phyloP scores from a whole-genome alignment of 2,888 invertebrate species.

The Drosophila phalerata region DNA sequence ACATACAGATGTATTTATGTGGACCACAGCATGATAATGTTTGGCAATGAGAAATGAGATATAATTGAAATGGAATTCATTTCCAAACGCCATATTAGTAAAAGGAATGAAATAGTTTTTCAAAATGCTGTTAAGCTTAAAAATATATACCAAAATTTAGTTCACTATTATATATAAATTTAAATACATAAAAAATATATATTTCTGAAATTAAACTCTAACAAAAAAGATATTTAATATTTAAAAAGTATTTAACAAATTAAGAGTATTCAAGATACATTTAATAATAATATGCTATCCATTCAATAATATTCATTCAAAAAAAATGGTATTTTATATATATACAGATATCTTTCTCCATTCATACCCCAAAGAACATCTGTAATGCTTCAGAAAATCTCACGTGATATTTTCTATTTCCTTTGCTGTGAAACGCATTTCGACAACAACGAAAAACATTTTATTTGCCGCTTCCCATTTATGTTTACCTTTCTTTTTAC shows the following conservation, averaged over 20 bases:
- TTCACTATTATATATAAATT: too few species aligned
- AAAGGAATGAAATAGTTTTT: background rate
- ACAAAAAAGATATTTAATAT: too few species aligned
- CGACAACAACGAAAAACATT: conserved; percentile 26
- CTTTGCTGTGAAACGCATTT: conserved; percentile 47
- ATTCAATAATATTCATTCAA: conserved; percentile 25
- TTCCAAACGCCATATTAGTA: background rate
- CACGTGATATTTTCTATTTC: conserved; percentile 55
- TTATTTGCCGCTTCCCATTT: conserved; percentile 23
- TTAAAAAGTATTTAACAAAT: background rate
- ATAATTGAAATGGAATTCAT: conserved; percentile 2
- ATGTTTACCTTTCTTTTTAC: conserved; percentile 43
- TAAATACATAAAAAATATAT: too few species aligned
- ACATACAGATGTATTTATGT: conserved; percentile 13
- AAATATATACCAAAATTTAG: too few species aligned
- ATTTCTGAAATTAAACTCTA: too few species aligned
- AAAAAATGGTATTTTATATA: too few species aligned
- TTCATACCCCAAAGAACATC: conserved; percentile 27
- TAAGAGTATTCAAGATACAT: background rate
- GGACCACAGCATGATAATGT: background rate
- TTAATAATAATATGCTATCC: background rate
- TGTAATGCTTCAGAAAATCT: conserved; percentile 26
- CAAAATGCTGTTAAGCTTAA: background rate
- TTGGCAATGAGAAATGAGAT: conserved; percentile 6
- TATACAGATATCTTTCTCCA: conserved; percentile 18